These are phyloP conservation scores for Pterois miles DNA, from an alignment of 2,797 vertebrate genomes.

Conservation along the genomic window DNA sequence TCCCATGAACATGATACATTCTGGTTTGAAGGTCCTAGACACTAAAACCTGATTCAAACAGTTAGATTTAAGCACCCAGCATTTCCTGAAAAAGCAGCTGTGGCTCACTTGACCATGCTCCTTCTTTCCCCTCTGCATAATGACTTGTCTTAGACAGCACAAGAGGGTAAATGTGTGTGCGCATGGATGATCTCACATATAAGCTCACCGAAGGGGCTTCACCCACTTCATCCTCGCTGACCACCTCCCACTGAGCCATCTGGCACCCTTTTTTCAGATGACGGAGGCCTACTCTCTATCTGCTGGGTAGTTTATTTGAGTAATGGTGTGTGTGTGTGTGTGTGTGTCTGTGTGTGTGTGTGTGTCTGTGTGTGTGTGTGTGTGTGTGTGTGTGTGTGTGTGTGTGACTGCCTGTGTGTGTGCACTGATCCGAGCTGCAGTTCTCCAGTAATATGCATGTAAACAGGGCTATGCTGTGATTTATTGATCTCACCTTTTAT, in stretches of 20 bases:
- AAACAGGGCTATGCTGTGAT: constrained; percentile 38
- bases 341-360: background rate
- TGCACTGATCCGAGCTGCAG: constrained; percentile 22
- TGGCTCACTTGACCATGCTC: constrained; percentile 1
- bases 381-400: too few species aligned
- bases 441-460: constrained; percentile 34
- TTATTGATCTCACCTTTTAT: constrained; percentile 57
- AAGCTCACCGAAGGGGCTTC: constrained; percentile 59
- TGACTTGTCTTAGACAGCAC: constrained; percentile 36
- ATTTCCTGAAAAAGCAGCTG: constrained; percentile 32
- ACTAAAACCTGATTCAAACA: constrained; percentile 33
- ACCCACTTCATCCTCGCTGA: constrained; percentile 63
- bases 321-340: constrained; percentile 16
- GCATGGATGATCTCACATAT: constrained; percentile 68
- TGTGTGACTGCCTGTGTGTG: constrained; percentile 2
- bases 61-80: constrained; percentile 4
- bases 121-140: constrained; percentile 28
- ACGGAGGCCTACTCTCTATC: constrained; percentile 26
- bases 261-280: constrained; percentile 57
- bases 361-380: constrained; percentile 6
- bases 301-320: constrained; percentile 31
- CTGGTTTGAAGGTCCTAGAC: background rate
- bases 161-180: constrained; percentile 44
- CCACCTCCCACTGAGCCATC: constrained; percentile 74
- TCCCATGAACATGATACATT: background rate